Base-by-base conservation (phyloP, 2,113 vertebrate genomes). In the Abramis brama region DNA sequence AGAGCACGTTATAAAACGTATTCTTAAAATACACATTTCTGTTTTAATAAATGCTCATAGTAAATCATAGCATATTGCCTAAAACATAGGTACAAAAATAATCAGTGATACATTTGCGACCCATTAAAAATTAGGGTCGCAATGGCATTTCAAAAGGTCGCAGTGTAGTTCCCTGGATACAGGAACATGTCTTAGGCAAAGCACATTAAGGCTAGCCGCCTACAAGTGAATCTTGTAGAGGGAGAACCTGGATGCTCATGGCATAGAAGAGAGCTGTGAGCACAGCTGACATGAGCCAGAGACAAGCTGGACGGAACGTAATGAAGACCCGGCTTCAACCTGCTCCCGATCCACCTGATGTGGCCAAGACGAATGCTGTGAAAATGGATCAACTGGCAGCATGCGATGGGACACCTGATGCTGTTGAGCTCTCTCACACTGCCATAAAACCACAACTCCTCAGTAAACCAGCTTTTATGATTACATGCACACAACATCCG, bases 341-440 rank as follows among this genome's bases (percentile, higher is more conserved):
- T 70, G 80, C 64, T 70, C 39, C 64, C 27, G 33, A 27, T 52
- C 43, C 62, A 66, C 62, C 43, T 52, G 79, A 43, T 82, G 27
- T 1, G 3, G 79, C 79, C 79, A 66, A 66, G 60, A 50, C 43
- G 9, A 68, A 52, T 52, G 79, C 60, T 21, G 62, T 68, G 79
- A 66, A 68, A 82, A 82, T 7, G 19, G 80, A 82, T 82, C 27
- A 50, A 17, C 79, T 82, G 62, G 62, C 79, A 80, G 23, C 36
- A 43, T 64, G 78, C 2, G n/a, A 64, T 45, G 59, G 39, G 7
- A 23, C 78, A 82, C 45, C 79, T 82, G 79, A 82, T 70, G 27
- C 79, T 68, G 57, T 13, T 45, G 27, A 82, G 79, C 79, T 68
- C 23, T 25, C 59, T 47, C 23, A 80, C 7, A 4, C 39, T 45